A percentile compares a stretch with the other conserved stretches of the same genome.
Evolutionary conservation across 1,140 invertebrate species (phyloP).

Genomic region (Anoplophora glabripennis): DNA sequence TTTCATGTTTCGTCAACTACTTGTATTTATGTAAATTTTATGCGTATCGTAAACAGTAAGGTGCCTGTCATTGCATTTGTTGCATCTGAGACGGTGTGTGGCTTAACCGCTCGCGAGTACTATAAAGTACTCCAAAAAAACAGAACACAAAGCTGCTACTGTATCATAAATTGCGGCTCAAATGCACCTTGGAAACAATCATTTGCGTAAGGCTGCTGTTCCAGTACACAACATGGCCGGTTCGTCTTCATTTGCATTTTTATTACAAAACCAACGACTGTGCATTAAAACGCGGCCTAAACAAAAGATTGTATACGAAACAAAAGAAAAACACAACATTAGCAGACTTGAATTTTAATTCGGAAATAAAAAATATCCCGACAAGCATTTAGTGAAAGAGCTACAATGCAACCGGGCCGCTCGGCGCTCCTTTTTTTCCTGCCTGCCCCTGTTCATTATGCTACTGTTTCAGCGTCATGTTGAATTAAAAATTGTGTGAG

Average conservation of each 20-base stretch:
- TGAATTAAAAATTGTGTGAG: constrained; percentile 11
- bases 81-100: too few relatives aligned
- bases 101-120: too few relatives aligned
- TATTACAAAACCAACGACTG: constrained; percentile 27
- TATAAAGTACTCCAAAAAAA: too few relatives aligned
- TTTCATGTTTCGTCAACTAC: too few relatives aligned
- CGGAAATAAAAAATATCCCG: constrained; percentile 22
- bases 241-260: constrained; percentile 32
- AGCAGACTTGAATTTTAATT: constrained; percentile 40
- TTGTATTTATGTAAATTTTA: too few relatives aligned
- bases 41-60: too few relatives aligned
- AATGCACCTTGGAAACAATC: too few relatives aligned
- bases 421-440: constrained; percentile 5
- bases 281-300: constrained; percentile 31
- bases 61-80: too few relatives aligned
- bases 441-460: constrained; percentile 12
- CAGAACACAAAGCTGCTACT: too few relatives aligned
- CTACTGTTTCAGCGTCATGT: constrained; percentile 5
- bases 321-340: constrained; percentile 37
- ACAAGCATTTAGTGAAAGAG: constrained; percentile 13
- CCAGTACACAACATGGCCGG: background rate
- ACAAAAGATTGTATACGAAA: constrained; percentile 35
- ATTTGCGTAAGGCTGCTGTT: too few relatives aligned
- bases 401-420: constrained; percentile 6
- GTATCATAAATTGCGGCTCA: too few relatives aligned